Conservation (phyloP, 2,113 vertebrate species). For the Vanacampus margaritifer region DNA sequence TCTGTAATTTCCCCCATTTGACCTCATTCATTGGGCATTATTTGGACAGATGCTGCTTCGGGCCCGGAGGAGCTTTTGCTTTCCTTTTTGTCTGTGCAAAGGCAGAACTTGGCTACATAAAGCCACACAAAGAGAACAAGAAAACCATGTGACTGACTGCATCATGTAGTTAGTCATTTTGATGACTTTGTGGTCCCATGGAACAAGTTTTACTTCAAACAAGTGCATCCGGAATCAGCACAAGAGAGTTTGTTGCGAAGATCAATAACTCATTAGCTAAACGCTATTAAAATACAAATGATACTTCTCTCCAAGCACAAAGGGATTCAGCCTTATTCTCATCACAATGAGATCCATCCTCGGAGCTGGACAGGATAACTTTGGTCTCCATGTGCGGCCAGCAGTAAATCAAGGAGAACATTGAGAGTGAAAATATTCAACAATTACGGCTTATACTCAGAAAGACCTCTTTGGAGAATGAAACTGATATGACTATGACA, state of each 20-base stretch:
- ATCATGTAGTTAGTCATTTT: neutral
- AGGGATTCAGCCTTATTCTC: neutral
- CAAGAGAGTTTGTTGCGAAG: conserved; percentile 2
- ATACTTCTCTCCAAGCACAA: neutral
- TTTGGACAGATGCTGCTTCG: neutral
- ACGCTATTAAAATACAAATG: conserved; percentile 3
- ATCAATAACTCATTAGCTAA: conserved; percentile 12
- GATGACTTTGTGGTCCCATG: neutral
- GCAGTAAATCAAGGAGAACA: neutral
- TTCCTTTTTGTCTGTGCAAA: neutral
- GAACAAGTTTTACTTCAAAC: conserved; percentile 1
- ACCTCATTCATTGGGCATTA: neutral
- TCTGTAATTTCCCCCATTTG: neutral
- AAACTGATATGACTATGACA: conserved; percentile 2
- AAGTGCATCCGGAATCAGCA: neutral
- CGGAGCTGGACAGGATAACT: neutral
- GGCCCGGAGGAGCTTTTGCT: neutral
- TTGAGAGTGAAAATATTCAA: neutral
- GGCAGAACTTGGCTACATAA: neutral
- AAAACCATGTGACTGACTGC: neutral
- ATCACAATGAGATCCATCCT: neutral
- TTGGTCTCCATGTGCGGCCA: neutral
- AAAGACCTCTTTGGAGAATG: conserved; percentile 24
- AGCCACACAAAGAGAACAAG: neutral
- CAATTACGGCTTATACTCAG: too few species aligned